Evolutionary conservation across 2,113 vertebrate genomes (phyloP).

Genomic region (Crotalus helleri): DNA sequence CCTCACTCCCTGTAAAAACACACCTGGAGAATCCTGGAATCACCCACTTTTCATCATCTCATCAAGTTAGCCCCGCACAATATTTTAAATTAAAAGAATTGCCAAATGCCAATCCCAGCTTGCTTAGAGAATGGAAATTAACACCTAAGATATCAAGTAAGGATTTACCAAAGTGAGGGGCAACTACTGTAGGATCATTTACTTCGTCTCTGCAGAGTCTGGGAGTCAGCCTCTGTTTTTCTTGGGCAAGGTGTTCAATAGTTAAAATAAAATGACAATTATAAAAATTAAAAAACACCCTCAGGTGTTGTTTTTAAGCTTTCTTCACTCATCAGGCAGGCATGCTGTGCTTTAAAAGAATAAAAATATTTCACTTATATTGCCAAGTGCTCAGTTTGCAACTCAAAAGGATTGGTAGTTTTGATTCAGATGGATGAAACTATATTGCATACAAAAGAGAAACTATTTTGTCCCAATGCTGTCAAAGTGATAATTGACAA

Average conservation of each 20-base stretch:
- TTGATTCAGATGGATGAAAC: conserved; percentile 29
- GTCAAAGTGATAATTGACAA: conserved; percentile 24
- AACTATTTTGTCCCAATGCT: conserved; percentile 37
- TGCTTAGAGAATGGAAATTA: background rate
- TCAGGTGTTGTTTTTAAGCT: conserved; percentile 49
- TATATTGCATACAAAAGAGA: conserved; percentile 17
- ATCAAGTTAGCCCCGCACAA: background rate
- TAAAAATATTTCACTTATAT: conserved; percentile 9
- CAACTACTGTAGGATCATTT: background rate
- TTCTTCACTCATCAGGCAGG: conserved; percentile 57
- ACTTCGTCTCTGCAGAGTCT: background rate
- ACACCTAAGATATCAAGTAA: background rate
- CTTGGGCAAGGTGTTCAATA: conserved; percentile 41
- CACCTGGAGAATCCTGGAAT: background rate
- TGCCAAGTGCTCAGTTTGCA: conserved; percentile 47
- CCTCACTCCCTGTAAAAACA: background rate
- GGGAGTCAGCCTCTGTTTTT: conserved; percentile 47
- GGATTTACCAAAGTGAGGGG: background rate
- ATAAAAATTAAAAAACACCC: conserved; percentile 30
- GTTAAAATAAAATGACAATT: conserved; percentile 7
- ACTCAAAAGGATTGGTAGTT: background rate
- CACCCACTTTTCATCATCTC: background rate
- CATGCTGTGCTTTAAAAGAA: conserved; percentile 37
- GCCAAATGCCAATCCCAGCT: background rate
- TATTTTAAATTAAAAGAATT: background rate